A percentile compares a stretch with the other conserved stretches of the same genome.
Evolutionary conservation across 2,888 invertebrate species (phyloP).

Genomic region (Aquatica leii): DNA sequence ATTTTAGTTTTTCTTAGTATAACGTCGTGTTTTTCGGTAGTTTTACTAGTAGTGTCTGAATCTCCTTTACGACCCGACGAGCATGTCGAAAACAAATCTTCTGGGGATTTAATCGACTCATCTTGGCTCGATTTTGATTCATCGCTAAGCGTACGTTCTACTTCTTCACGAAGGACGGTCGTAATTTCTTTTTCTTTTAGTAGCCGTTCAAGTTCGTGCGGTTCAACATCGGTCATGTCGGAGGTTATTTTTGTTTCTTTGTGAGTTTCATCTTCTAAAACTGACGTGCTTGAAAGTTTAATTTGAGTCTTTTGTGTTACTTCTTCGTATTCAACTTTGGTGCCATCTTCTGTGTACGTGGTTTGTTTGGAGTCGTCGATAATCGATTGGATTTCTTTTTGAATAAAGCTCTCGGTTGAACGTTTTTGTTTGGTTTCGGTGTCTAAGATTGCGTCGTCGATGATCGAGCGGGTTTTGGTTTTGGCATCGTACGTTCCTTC

Average conservation of each 20-base stretch:
- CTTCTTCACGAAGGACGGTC: conserved; percentile 46
- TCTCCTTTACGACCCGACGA: conserved; percentile 57
- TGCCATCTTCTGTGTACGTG: conserved; percentile 47
- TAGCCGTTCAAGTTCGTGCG: conserved; percentile 39
- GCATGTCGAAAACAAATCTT: conserved; percentile 63
- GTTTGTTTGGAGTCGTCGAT: conserved; percentile 47
- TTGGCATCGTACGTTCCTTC: conserved; percentile 39
- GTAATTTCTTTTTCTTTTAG: conserved; percentile 36
- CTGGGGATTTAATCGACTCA: conserved; percentile 63
- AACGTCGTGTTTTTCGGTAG: conserved; percentile 53
- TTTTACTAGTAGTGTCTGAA: conserved; percentile 49
- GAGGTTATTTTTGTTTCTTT: conserved; percentile 48
- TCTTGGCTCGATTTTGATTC: conserved; percentile 62
- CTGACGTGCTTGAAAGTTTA: conserved; percentile 34
- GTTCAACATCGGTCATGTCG: conserved; percentile 40
- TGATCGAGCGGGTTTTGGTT: conserved; percentile 33
- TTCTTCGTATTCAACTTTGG: conserved; percentile 31
- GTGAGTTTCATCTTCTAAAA: conserved; percentile 37
- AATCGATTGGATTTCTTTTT: conserved; percentile 42
- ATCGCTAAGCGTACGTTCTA: conserved; percentile 59
- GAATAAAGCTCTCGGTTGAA: conserved; percentile 42
- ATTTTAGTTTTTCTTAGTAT: conserved; percentile 55
- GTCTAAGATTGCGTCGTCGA: conserved; percentile 37
- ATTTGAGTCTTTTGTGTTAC: conserved; percentile 35
- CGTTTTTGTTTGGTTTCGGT: conserved; percentile 30